Percentiles rank a stretch among this genome's conserved stretches.
phyloP scores from a whole-genome alignment of 1,140 invertebrate genomes.

The Drosophila teissieri region DNA sequence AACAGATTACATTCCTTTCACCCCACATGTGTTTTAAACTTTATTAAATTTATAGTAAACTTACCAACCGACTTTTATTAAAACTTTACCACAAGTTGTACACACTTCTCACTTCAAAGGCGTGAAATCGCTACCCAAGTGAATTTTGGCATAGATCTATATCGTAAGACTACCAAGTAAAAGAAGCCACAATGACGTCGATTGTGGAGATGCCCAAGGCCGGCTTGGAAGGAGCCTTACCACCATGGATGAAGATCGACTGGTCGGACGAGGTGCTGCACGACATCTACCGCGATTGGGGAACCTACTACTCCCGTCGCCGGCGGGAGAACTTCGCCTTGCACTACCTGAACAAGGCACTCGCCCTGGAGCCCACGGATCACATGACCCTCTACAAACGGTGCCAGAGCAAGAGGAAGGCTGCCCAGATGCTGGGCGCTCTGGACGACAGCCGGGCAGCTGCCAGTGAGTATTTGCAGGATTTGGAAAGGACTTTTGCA shows the following conservation, averaged over 20 bases:
- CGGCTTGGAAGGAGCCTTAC: slow-evolving; percentile 14
- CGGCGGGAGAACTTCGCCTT: slow-evolving; percentile 65
- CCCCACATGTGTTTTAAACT: slow-evolving; percentile 15
- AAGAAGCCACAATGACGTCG: slow-evolving; percentile 49
- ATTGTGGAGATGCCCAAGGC: slow-evolving; percentile 46
- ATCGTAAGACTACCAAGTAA: not conserved
- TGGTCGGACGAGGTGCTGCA: slow-evolving; percentile 65
- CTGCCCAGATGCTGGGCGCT: slow-evolving; percentile 63
- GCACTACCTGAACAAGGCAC: slow-evolving; percentile 68
- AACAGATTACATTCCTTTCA: not conserved
- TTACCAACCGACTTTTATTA: slow-evolving; percentile 2
- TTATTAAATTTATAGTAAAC: slow-evolving; percentile 31
- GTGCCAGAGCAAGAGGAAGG: slow-evolving; percentile 66
- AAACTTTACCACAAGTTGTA: slow-evolving; percentile 5
- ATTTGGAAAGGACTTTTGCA: not conserved
- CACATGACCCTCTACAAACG: slow-evolving; percentile 66
- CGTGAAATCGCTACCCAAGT: not conserved
- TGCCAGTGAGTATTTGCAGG: slow-evolving; percentile 40
- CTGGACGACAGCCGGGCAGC: slow-evolving; percentile 57
- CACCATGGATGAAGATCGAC: slow-evolving; percentile 61
- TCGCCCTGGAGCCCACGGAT: slow-evolving; percentile 53
- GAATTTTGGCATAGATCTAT: not conserved
- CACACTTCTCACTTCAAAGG: not conserved
- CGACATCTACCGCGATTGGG: slow-evolving; percentile 72
- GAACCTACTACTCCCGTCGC: slow-evolving; percentile 67